Evolutionary conservation across 2,888 invertebrate genomes (phyloP).

Genomic region (Ptilodon capucinus): DNA sequence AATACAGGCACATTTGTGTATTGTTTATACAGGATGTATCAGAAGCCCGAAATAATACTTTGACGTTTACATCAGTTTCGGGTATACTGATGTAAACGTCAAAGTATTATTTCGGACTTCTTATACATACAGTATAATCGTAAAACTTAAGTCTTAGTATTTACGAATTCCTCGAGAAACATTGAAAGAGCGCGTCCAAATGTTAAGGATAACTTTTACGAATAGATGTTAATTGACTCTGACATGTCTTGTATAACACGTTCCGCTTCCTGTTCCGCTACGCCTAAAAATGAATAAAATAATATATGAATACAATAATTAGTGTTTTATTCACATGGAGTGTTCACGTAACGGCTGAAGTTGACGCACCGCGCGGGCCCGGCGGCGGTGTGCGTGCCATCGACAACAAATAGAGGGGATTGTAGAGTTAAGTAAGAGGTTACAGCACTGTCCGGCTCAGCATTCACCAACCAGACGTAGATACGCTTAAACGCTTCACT

Average conservation of each 20-base stretch:
- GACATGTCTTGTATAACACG: background rate
- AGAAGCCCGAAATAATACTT: too few relatives aligned
- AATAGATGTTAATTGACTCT: background rate
- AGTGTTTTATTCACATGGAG: conserved; percentile 34
- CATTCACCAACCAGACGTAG: conserved; percentile 64
- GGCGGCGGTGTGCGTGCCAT: conserved; percentile 21
- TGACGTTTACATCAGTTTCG: too few relatives aligned
- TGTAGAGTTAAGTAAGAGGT: conserved; percentile 75
- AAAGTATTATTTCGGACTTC: too few relatives aligned
- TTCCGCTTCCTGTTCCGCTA: conserved; percentile 25
- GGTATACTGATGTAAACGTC: too few relatives aligned
- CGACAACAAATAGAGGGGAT: conserved; percentile 46
- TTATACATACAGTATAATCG: too few relatives aligned
- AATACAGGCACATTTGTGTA: background rate
- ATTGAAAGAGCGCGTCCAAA: background rate
- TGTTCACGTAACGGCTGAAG: conserved; percentile 42
- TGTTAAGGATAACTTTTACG: background rate
- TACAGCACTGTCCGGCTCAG: conserved; percentile 60
- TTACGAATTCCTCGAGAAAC: background rate
- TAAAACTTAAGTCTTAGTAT: too few relatives aligned
- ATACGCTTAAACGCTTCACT: conserved; percentile 53
- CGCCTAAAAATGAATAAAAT: conserved; percentile 28
- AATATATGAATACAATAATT: conserved; percentile 27
- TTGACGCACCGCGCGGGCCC: conserved; percentile 30
- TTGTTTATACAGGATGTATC: too few relatives aligned